Conservation (phyloP, 2,113 vertebrate genomes). For the Corvus hawaiiensis region DNA sequence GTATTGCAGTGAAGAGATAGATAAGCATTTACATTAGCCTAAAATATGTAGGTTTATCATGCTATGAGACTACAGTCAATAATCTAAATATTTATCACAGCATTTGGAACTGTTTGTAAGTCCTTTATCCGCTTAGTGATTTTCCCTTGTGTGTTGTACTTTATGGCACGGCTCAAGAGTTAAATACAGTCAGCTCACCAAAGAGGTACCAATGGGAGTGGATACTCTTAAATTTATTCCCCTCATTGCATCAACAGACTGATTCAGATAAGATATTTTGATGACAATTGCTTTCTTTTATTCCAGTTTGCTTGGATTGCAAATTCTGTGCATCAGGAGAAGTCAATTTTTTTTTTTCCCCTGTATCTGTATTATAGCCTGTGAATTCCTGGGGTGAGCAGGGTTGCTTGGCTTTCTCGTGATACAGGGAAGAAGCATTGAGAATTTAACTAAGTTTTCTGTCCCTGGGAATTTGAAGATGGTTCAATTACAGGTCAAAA, state of each 20-base stretch:
- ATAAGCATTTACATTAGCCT: background rate
- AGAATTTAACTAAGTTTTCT: background rate
- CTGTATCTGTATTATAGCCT: background rate
- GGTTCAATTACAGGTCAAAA: conserved; percentile 38
- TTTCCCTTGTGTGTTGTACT: background rate
- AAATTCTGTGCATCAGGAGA: background rate
- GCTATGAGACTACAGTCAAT: background rate
- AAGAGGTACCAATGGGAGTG: background rate
- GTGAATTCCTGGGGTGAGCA: background rate
- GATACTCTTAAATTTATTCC: background rate
- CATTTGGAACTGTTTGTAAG: background rate
- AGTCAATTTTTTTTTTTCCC: background rate
- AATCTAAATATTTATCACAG: background rate
- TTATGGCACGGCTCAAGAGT: background rate
- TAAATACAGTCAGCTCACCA: background rate
- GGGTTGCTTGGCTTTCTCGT: background rate
- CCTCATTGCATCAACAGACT: background rate
- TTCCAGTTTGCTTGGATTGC: background rate
- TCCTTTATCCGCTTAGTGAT: background rate
- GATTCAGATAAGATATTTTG: background rate
- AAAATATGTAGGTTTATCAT: background rate
- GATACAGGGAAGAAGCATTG: background rate
- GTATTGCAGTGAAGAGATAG: background rate
- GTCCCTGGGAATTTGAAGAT: background rate
- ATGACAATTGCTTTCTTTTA: background rate